Evolutionary conservation across 2,888 invertebrate species (phyloP), one percentile per base, ranked within the genome.

Genomic region (Tiphia femorata): DNA sequence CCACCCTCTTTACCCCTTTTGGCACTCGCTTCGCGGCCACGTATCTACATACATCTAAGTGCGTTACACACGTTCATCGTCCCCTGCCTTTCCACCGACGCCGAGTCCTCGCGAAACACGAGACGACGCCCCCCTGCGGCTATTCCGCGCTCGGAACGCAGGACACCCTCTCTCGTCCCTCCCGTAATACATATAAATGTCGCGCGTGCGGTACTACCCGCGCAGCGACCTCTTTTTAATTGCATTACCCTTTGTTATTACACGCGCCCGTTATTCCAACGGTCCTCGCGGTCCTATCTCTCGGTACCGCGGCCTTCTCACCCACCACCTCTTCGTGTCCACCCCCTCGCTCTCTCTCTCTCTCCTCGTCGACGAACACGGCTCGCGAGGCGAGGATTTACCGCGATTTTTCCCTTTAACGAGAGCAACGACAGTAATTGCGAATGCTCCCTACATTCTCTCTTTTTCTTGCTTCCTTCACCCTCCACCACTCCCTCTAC

Each of bases 201-300:
- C 20, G 4, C 29, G n/a, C 17, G 17, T 27, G 16, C 21, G 38
- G n/a, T 17, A 19, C 19, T 20, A 27, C 38, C 30, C 46, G 3
- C 16, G 44, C 20, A 3, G 19, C 40, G 60, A 49, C 57, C 49
- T 49, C 47, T 30, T 60, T 60, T 60, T 60, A 63, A 63, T 63
- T 57, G 54, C 57, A 51, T 44, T 46, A 43, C 33, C 38, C 42
- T 52, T 49, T 41, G 51, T 60, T 54, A 42, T 44, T 49, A 49
- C 43, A 35, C 16, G 14, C 43, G 21, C 27, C 37, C 38, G 38
- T 51, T 33, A 37, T 35, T 29, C 40, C 27, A 33, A 16, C 33
- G n/a, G n/a, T n/a, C 33, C 33, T n/a, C n/a, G 12, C 21, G 6
- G 14, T 8, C 40, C 44, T 27, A 27, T 20, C 43, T 29, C 38